A percentile compares a stretch with the other conserved stretches of the same genome.
These are phyloP conservation scores for Clarias platycephalus DNA, from an alignment of 2,797 vertebrate species.

Conservation along the genomic window DNA sequence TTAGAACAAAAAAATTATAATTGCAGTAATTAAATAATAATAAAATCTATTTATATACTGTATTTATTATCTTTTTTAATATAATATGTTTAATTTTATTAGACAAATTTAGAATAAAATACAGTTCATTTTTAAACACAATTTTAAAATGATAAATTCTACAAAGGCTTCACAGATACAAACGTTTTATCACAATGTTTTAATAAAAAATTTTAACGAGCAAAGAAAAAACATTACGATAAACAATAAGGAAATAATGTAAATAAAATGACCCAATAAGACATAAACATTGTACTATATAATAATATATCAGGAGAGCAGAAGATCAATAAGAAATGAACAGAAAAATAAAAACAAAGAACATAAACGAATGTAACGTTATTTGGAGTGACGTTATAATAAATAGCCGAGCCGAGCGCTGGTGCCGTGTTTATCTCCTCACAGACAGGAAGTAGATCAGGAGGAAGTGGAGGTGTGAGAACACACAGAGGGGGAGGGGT, in stretches of 20 bases:
- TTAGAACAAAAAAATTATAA: background rate
- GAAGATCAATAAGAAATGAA: background rate
- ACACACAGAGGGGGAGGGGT: background rate
- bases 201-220: background rate
- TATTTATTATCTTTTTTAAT: background rate
- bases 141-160: background rate
- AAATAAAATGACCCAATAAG: background rate
- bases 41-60: background rate
- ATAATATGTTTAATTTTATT: background rate
- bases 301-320: too few species aligned
- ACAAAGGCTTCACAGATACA: background rate
- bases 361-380: background rate
- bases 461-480: background rate
- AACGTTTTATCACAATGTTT: background rate
- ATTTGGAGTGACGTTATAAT: background rate
- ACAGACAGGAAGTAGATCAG: constrained; percentile 2
- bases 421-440: background rate
- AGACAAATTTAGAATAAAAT: background rate
- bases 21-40: background rate
- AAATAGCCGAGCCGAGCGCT: background rate
- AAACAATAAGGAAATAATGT: background rate
- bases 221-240: background rate
- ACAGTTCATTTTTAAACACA: background rate
- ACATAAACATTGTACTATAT: too few species aligned
- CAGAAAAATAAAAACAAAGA: background rate